Evolutionary conservation across 2,888 invertebrate species (phyloP), one percentile per base, ranked within the genome.

Genomic region (Orthosia gothica): DNA sequence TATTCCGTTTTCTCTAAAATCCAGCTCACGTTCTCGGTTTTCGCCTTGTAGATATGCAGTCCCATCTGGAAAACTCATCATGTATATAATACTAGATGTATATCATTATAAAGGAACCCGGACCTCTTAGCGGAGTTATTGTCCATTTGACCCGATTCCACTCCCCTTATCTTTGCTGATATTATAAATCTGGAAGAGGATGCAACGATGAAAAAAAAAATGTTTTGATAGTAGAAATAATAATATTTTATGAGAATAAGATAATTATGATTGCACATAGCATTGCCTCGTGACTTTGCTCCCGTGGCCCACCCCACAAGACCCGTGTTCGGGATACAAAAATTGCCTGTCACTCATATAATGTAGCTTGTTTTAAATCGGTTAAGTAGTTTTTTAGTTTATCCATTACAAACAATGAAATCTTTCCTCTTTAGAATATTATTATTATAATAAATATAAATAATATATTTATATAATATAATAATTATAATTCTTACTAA

Each of bases 141-240:
- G 69, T 76, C 66, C 81, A 67, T 76, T 80, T 83, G 73, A 80
- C 76, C 81, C 69, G 65, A 57, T 69, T 76, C 57, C 67, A 70
- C 55, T 70, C 50, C 47, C 13, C 18, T 61, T 82, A 73, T 70
- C 76, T 57, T 5, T 70, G 45, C 7, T 70, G 32, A 45, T 69
- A 71, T 59, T 66, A 73, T 76, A 76, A 74, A 74, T 83, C 61
- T 63, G 20, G 13, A 47, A 32, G 16, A 15, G 32, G 45, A 32
- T 32, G n/a, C 58, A 32, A n/a, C 49, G 50, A 65, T 55, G 64
- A 45, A 55, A 59, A 59, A 26, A 20, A 55, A 20, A 40, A 47
- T 49, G 11, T 59, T 59, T 47, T 1, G 18, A 1, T 16, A 40
- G 59, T 58, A 20, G 9, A n/a, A 20, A n/a, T 5, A 16, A 40